These are phyloP conservation scores for Drosophila anomalata DNA, from an alignment of 2,888 invertebrate species.

Conservation along the genomic window DNA sequence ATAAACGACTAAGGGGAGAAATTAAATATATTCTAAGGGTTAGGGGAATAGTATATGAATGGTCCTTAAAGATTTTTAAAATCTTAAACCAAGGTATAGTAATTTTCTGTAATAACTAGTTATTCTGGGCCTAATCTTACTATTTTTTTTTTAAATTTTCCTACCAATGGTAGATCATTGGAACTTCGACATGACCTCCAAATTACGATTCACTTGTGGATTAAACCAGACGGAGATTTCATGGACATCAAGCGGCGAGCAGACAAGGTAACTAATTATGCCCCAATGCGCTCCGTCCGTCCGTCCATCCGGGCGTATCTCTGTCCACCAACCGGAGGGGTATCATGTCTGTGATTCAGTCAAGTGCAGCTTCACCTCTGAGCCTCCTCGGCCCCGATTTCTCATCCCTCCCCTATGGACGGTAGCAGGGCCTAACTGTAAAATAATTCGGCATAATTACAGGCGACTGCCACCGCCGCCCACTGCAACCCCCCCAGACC, in stretches of 20 bases:
- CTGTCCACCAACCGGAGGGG: constrained; percentile 16
- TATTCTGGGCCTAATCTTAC: too few species aligned
- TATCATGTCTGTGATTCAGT: constrained; percentile 45
- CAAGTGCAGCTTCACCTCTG: constrained; percentile 41
- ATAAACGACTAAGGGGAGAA: background rate
- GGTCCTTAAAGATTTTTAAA: too few species aligned
- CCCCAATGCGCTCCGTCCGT: constrained; percentile 31
- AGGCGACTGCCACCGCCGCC: constrained; percentile 20
- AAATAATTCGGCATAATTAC: constrained; percentile 73
- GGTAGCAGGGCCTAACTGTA: constrained; percentile 58
- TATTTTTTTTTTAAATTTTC: too few species aligned
- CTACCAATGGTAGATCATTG: background rate
- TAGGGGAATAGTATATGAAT: too few species aligned
- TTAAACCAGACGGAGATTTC: constrained; percentile 67
- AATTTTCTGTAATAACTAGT: too few species aligned
- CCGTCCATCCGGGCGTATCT: constrained; percentile 22
- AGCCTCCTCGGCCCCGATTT: background rate
- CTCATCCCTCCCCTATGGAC: constrained; percentile 2
- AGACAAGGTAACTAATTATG: constrained; percentile 61
- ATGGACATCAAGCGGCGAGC: constrained; percentile 58
- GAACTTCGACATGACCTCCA: background rate
- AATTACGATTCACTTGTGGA: constrained; percentile 48
- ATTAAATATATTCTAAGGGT: background rate
- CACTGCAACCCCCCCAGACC: background rate
- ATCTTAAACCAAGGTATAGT: too few species aligned